These are phyloP conservation scores for Muscicapa striata DNA, from an alignment of 2,797 vertebrate species.

Conservation along the genomic window DNA sequence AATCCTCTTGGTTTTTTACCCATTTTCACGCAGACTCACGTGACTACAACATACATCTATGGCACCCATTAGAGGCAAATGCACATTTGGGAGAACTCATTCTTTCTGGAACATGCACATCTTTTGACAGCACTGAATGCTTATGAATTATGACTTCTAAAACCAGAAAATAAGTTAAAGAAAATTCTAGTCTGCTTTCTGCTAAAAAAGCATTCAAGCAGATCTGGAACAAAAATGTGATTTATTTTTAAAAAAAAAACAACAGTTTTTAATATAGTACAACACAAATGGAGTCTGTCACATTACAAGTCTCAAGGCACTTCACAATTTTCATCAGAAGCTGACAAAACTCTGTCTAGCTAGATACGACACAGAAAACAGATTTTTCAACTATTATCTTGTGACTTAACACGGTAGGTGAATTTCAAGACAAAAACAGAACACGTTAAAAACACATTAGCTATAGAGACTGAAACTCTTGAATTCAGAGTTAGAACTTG, in stretches of 20 bases:
- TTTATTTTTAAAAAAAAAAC: not conserved
- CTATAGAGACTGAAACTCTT: not conserved
- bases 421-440: not conserved
- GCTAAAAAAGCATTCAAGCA: conserved; percentile 32
- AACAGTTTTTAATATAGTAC: conserved; percentile 30
- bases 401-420: not conserved
- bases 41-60: not conserved
- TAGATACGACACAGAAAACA: conserved; percentile 11
- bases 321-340: conserved; percentile 31
- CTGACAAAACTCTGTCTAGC: conserved; percentile 25
- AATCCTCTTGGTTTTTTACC: not conserved
- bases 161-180: not conserved
- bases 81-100: not conserved
- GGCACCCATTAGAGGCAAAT: not conserved
- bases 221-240: conserved; percentile 12
- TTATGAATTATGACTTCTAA: conserved; percentile 14
- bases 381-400: conserved; percentile 5
- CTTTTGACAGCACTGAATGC: not conserved
- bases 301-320: conserved; percentile 13
- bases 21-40: not conserved
- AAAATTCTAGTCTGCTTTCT: conserved; percentile 20
- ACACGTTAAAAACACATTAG: not conserved
- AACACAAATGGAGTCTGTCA: conserved; percentile 49
- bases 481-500: not conserved
- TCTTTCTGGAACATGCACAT: not conserved